These are phyloP conservation scores for Coecobrya sp. DNA, from an alignment of 2,888 invertebrate genomes.

Conservation along the genomic window DNA sequence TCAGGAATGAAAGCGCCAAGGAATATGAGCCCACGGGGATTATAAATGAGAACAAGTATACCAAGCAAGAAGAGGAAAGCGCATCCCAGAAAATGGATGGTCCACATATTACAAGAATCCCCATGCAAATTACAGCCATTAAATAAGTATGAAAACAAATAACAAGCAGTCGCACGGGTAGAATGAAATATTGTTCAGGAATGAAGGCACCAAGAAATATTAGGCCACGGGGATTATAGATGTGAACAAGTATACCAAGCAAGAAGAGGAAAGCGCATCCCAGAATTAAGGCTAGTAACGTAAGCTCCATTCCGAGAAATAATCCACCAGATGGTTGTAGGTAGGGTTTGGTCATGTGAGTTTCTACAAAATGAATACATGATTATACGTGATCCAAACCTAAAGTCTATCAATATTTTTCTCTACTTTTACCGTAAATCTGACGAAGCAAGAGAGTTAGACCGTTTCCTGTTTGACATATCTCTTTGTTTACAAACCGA, in stretches of 20 bases:
- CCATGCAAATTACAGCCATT: not conserved
- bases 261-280: not conserved
- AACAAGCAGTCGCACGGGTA: not conserved
- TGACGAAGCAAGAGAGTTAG: too few species aligned
- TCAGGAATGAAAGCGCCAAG: not conserved
- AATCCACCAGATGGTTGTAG: not conserved
- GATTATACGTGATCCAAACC: not conserved
- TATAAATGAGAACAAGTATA: not conserved
- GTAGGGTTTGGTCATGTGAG: not conserved
- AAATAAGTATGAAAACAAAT: not conserved
- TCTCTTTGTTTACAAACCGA: not conserved
- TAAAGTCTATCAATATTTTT: not conserved
- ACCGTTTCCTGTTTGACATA: not conserved
- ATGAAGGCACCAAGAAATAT: slow-evolving; percentile 26
- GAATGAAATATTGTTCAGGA: not conserved
- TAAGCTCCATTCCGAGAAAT: not conserved
- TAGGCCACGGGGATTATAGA: slow-evolving; percentile 15
- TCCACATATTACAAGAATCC: not conserved
- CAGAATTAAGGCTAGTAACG: not conserved
- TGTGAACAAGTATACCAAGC: not conserved
- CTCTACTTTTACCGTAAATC: not conserved
- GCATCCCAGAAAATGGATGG: not conserved
- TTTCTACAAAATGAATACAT: not conserved
- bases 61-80: not conserved
- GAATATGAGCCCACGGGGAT: slow-evolving; percentile 34